Percentiles rank a stretch among this genome's conserved stretches.
phyloP scores from a whole-genome alignment of 1,140 invertebrate species.

The Zaprionus africanus region DNA sequence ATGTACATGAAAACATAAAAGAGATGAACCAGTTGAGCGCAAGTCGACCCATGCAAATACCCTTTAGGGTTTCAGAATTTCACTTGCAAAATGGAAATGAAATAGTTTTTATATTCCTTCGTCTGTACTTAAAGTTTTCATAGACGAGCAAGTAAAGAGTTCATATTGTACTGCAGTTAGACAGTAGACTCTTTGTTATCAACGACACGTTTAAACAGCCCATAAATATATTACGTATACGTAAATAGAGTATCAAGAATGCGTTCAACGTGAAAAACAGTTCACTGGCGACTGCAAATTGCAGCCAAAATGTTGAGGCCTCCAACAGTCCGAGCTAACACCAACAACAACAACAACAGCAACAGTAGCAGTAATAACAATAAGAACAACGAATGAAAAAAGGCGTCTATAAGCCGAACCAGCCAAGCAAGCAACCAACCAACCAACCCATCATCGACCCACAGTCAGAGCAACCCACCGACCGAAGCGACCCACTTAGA shows the following conservation, averaged over 20 bases:
- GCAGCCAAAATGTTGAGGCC: conserved; percentile 29
- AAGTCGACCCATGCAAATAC: neutral
- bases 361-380: neutral
- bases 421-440: neutral
- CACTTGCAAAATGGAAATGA: neutral
- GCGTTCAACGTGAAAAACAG: neutral
- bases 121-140: too few species aligned
- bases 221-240: neutral
- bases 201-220: too few species aligned
- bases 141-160: too few species aligned
- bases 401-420: neutral
- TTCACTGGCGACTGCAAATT: conserved; percentile 33
- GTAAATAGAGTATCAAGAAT: neutral
- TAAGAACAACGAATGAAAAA: conserved; percentile 6
- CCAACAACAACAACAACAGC: neutral
- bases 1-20: neutral
- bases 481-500: conserved; percentile 44
- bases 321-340: neutral
- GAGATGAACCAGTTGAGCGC: neutral
- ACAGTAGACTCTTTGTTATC: too few species aligned
- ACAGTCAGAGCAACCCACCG: neutral
- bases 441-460: neutral
- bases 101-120: too few species aligned
- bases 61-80: neutral
- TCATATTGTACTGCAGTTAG: too few species aligned